These are phyloP conservation scores for Unio delphinus DNA, from an alignment of 2,888 invertebrate genomes.

Conservation along the genomic window DNA sequence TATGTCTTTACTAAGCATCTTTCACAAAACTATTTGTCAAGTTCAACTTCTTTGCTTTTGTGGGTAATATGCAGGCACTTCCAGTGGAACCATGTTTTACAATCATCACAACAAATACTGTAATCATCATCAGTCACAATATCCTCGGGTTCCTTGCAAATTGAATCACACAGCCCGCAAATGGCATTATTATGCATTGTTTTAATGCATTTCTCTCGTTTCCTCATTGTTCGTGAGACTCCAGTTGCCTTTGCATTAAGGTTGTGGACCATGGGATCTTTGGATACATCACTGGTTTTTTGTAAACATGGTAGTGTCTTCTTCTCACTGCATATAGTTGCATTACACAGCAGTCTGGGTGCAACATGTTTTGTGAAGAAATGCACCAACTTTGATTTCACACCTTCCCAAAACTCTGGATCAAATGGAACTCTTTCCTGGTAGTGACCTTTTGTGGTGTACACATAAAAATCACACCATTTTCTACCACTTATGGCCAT, in stretches of 20 bases:
- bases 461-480: conserved; percentile 18
- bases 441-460: conserved; percentile 2
- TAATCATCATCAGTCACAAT: not conserved
- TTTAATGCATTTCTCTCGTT: too few relatives aligned
- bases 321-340: not conserved
- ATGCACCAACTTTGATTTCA: not conserved
- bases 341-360: not conserved
- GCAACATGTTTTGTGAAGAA: conserved; percentile 4
- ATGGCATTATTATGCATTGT: too few relatives aligned
- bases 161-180: not conserved
- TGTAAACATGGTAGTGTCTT: too few relatives aligned
- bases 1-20: too few relatives aligned
- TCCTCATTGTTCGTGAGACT: too few relatives aligned
- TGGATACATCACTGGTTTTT: too few relatives aligned
- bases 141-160: not conserved
- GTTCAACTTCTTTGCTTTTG: too few relatives aligned
- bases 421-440: conserved; percentile 8
- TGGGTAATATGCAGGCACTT: not conserved
- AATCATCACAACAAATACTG: conserved; percentile 2
- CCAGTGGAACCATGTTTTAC: conserved; percentile 1
- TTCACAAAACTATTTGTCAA: too few relatives aligned
- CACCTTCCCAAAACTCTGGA: not conserved
- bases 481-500: conserved; percentile 11
- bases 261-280: too few relatives aligned
- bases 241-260: too few relatives aligned